Conservation (phyloP, 2,888 invertebrate genomes). For the Platynereis dumerilii region DNA sequence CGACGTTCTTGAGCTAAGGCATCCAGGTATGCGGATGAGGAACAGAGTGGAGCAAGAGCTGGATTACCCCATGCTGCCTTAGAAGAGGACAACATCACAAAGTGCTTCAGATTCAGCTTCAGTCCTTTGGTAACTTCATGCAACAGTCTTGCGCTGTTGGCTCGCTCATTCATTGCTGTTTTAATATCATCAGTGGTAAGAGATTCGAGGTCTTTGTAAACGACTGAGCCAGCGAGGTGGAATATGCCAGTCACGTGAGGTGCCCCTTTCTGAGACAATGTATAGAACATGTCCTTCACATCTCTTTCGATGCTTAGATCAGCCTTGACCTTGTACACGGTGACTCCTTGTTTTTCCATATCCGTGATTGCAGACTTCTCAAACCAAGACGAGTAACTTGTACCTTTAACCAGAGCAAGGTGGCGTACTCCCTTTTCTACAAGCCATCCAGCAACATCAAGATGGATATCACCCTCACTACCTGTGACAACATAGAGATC, state of each 20-base stretch:
- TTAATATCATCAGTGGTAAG: conserved; percentile 3
- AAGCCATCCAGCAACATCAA: conserved; percentile 17
- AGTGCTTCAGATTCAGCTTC: conserved; percentile 12
- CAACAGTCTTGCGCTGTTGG: conserved; percentile 5
- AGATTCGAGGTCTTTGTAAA: neutral
- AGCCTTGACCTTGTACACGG: conserved; percentile 6
- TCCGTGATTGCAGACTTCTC: neutral
- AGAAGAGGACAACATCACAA: conserved; percentile 18
- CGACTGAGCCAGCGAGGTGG: conserved; percentile 3
- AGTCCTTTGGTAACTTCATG: neutral
- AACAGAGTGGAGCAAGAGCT: neutral
- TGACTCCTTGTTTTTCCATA: conserved; percentile 12
- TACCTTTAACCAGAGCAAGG: conserved; percentile 2
- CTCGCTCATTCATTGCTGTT: neutral
- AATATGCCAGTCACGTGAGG: conserved; percentile 7
- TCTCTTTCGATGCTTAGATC: conserved; percentile 11
- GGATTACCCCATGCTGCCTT: conserved; percentile 16
- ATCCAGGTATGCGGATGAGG: conserved; percentile 10
- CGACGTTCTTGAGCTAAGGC: conserved; percentile 1
- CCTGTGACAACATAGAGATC: conserved; percentile 17
- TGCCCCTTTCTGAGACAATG: neutral
- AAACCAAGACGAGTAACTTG: conserved; percentile 8
- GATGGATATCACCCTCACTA: conserved; percentile 9
- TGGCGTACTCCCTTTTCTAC: conserved; percentile 14
- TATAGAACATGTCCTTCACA: neutral